Evolutionary conservation across 2,888 invertebrate genomes (phyloP).

Genomic region (Tetragonula carbonaria): DNA sequence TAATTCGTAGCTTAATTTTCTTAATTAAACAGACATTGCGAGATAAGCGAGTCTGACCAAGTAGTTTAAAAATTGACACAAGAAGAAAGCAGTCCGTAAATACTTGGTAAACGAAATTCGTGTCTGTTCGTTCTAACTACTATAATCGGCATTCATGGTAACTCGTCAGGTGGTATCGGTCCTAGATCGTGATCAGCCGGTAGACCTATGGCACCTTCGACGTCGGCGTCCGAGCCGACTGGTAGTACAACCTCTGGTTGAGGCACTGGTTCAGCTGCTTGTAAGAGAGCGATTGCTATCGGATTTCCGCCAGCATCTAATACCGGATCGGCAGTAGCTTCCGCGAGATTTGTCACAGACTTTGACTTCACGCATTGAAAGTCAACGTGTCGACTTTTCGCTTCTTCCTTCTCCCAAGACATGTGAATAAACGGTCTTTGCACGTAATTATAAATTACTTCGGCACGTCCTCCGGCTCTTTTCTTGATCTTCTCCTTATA

Average conservation of each 20-base stretch:
- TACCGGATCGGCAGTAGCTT: conserved; percentile 96
- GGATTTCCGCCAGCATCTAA: conserved; percentile 88
- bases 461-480: conserved; percentile 96
- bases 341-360: conserved; percentile 97
- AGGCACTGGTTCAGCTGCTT: conserved; percentile 79
- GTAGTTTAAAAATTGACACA: conserved; percentile 59
- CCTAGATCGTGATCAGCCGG: conserved; percentile 77
- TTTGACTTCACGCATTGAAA: conserved; percentile 99
- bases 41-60: conserved; percentile 30
- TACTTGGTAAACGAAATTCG: conserved; percentile 37
- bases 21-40: conserved; percentile 20
- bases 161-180: conserved; percentile 79
- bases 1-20: conserved; percentile 22
- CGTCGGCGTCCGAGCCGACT: conserved; percentile 77
- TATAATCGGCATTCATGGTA: conserved; percentile 65
- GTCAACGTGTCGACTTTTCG: conserved; percentile 99
- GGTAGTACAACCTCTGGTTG: conserved; percentile 76
- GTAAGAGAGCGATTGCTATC: conserved; percentile 80
- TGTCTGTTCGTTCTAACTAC: conserved; percentile 16
- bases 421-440: conserved; percentile 99
- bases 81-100: conserved; percentile 57
- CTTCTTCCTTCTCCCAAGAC: conserved; percentile 99
- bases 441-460: conserved; percentile 99
- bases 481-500: conserved; percentile 99
- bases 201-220: conserved; percentile 81